Evolutionary conservation across 2,888 invertebrate genomes (phyloP).

Genomic region (Thymelicus acteon): DNA sequence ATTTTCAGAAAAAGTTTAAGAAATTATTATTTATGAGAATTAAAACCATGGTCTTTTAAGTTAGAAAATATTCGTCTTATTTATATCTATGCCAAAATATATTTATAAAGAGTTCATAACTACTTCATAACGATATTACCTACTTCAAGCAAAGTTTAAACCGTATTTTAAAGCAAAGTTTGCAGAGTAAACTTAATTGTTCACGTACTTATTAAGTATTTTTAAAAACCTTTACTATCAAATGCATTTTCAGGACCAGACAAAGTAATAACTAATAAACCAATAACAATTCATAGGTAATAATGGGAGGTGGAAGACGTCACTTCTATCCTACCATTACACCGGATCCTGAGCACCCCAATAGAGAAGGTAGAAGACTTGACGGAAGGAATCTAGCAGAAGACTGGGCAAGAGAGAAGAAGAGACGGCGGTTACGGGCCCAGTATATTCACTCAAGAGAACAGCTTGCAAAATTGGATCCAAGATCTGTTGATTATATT

Average conservation of each 20-base stretch:
- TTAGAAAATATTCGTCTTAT: too few relatives aligned
- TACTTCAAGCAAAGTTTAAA: too few relatives aligned
- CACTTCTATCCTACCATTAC: slow-evolving; percentile 90
- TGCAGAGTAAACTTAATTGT: too few relatives aligned
- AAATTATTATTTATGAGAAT: background rate
- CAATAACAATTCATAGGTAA: slow-evolving; percentile 79
- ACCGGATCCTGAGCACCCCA: slow-evolving; percentile 88
- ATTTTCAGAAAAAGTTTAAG: background rate
- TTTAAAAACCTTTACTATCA: too few relatives aligned
- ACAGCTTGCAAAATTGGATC: slow-evolving; percentile 88
- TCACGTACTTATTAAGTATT: too few relatives aligned
- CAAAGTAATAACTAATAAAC: too few relatives aligned
- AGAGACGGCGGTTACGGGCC: slow-evolving; percentile 86
- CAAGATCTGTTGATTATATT: slow-evolving; percentile 89
- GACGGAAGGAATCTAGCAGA: slow-evolving; percentile 92
- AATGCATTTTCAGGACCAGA: too few relatives aligned
- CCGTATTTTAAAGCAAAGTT: too few relatives aligned
- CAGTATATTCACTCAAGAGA: slow-evolving; percentile 91
- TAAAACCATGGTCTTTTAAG: too few relatives aligned
- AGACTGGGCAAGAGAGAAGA: slow-evolving; percentile 91
- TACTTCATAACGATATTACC: too few relatives aligned
- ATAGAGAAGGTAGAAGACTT: slow-evolving; percentile 88
- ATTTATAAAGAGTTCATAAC: too few relatives aligned
- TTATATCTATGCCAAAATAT: too few relatives aligned
- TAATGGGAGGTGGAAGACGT: slow-evolving; percentile 91